Percentiles rank a stretch among this genome's conserved stretches.
Evolutionary conservation across 2,113 vertebrate species (phyloP).

Genomic region (Ictidomys tridecemlineatus): DNA sequence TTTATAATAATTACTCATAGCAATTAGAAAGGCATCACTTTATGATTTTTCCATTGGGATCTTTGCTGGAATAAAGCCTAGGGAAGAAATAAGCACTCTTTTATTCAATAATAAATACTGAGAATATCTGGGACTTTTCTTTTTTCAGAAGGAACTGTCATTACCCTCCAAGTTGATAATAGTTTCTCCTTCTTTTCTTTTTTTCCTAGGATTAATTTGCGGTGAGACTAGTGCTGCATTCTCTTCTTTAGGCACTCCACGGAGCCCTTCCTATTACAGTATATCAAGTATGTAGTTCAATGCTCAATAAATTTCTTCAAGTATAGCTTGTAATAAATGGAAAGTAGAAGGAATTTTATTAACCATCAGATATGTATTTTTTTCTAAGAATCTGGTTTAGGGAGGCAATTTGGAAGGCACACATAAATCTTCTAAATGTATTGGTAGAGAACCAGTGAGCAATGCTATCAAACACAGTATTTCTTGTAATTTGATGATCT

Average conservation of each 20-base stretch:
- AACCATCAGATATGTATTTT: conserved; percentile 66
- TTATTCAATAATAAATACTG: conserved; percentile 56
- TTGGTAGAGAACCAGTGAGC: conserved; percentile 43
- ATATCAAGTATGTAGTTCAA: conserved; percentile 60
- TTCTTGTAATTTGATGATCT: conserved; percentile 61
- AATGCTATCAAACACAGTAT: conserved; percentile 36
- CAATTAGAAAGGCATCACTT: conserved; percentile 14
- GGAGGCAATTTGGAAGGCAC: conserved; percentile 68
- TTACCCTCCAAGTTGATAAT: conserved; percentile 45
- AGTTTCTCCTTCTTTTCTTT: conserved; percentile 40
- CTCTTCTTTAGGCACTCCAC: conserved; percentile 30
- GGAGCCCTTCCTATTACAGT: conserved; percentile 66
- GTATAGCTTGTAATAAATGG: conserved; percentile 70
- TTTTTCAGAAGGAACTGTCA: conserved; percentile 20
- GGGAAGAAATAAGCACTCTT: conserved; percentile 6
- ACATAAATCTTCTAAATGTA: conserved; percentile 55
- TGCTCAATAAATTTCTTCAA: conserved; percentile 76
- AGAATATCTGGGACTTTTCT: background rate
- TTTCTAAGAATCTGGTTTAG: conserved; percentile 63
- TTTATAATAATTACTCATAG: conserved; percentile 12
- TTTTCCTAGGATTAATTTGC: conserved; percentile 46
- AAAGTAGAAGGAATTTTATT: conserved; percentile 74
- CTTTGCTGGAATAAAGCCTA: conserved; percentile 2
- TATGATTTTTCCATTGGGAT: background rate
- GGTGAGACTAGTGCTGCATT: background rate